These are phyloP conservation scores for Phrynocephalus vlangalii DNA, from an alignment of 2,797 vertebrate genomes.

Conservation along the genomic window DNA sequence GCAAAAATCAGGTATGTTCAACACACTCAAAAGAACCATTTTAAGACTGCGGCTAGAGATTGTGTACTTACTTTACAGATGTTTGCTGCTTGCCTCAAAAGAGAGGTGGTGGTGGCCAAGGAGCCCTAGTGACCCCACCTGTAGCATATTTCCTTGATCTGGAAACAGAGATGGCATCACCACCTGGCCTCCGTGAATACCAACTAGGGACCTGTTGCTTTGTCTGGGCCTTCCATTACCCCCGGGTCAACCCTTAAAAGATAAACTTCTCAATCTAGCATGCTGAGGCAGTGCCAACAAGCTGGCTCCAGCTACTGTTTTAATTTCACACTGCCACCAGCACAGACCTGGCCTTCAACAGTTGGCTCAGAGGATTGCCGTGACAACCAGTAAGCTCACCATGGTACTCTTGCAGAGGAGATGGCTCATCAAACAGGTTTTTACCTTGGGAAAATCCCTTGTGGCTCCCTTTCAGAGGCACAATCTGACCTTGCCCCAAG, in stretches of 20 bases:
- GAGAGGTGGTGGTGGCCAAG: background rate
- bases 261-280: background rate
- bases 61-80: background rate
- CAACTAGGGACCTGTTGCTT: background rate
- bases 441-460: background rate
- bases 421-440: too few species aligned
- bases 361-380: background rate
- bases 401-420: background rate
- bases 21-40: background rate
- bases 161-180: background rate
- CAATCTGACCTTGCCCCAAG: background rate
- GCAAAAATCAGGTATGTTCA: background rate
- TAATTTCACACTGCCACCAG: background rate
- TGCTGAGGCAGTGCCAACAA: too few species aligned
- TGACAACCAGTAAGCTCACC: background rate
- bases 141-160: background rate
- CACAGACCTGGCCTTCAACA: too few species aligned
- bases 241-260: background rate
- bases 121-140: accelerated
- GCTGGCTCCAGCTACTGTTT: background rate
- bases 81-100: background rate
- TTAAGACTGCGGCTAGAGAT: background rate
- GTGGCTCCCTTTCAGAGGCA: background rate
- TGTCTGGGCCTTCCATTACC: background rate
- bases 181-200: background rate